Evolutionary conservation across 2,797 vertebrate species (phyloP).

Genomic region (Enteromius trimaculatus): DNA sequence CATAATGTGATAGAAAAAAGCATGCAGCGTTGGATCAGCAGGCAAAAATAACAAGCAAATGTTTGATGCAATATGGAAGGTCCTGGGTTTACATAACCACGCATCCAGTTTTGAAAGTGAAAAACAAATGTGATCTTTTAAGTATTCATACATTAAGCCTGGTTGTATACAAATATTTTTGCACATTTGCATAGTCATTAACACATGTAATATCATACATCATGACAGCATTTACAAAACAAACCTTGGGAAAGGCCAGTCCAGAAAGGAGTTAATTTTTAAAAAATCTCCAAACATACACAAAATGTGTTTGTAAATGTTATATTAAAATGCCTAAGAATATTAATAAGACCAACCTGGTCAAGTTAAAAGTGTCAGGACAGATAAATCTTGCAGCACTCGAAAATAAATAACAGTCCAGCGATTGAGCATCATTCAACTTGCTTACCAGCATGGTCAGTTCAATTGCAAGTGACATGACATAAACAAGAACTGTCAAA

Average conservation of each 20-base stretch:
- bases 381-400: background rate
- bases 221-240: background rate
- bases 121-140: background rate
- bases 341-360: background rate
- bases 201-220: background rate
- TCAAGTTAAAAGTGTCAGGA: background rate
- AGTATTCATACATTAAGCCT: background rate
- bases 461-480: constrained; percentile 77
- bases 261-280: background rate
- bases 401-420: constrained; percentile 44
- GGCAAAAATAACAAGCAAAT: constrained; percentile 29
- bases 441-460: constrained; percentile 60
- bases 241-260: background rate
- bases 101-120: background rate
- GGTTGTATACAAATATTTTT: background rate
- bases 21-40: constrained; percentile 23
- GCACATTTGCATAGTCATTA: background rate
- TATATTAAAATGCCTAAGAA: background rate
- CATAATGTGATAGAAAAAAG: constrained; percentile 24
- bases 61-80: constrained; percentile 14
- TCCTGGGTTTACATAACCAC: background rate
- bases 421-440: constrained; percentile 61
- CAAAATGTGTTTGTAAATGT: background rate
- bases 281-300: background rate
- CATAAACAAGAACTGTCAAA: constrained; percentile 80